Evolutionary conservation across 2,797 vertebrate species (phyloP).

Genomic region (Lepilemur septentrionalis): DNA sequence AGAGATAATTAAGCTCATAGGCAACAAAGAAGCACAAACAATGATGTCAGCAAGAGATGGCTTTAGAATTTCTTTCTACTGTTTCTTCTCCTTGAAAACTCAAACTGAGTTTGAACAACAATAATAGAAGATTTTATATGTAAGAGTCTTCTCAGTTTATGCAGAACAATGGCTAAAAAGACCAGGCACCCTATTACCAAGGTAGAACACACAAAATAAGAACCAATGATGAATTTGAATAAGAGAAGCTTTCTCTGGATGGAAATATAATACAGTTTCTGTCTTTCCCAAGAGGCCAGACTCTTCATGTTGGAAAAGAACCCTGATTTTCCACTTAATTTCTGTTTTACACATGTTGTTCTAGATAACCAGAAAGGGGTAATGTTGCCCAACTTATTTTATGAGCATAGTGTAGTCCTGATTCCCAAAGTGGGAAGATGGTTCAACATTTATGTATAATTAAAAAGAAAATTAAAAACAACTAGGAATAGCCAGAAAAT

Average conservation of each 20-base stretch:
- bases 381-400: neutral
- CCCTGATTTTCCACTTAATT: neutral
- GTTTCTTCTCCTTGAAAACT: neutral
- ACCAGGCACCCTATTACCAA: neutral
- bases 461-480: neutral
- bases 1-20: neutral
- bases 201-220: neutral
- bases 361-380: neutral
- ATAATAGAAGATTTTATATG: conserved; percentile 8
- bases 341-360: neutral
- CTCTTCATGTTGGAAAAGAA: neutral
- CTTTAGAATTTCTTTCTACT: conserved; percentile 55
- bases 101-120: neutral
- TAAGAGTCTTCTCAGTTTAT: neutral
- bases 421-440: neutral
- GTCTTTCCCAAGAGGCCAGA: neutral
- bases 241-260: neutral
- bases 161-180: conserved; percentile 19
- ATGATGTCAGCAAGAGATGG: conserved; percentile 4
- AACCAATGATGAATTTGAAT: neutral
- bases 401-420: neutral
- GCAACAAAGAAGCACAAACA: conserved; percentile 25
- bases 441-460: neutral
- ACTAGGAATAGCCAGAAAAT: neutral
- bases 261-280: neutral